Evolutionary conservation across 2,797 vertebrate species (phyloP).

Genomic region (Crenuchus spilurus): DNA sequence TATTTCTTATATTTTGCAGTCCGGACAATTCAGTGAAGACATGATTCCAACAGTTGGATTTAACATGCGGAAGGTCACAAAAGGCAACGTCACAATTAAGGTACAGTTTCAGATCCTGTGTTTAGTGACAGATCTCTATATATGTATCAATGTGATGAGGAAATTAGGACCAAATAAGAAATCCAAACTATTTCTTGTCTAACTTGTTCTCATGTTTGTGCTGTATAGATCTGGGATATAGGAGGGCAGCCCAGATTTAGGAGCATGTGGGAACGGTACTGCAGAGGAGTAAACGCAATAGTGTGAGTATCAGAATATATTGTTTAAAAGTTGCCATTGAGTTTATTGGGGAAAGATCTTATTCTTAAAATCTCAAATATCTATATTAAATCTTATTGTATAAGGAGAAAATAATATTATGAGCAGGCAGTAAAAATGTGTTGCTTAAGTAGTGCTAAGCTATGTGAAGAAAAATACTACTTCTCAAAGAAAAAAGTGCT

Average conservation of each 20-base stretch:
- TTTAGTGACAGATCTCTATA: not conserved
- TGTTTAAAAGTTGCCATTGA: too few relatives aligned
- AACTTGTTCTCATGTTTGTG: not conserved
- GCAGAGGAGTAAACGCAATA: constrained; percentile 96
- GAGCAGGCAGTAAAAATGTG: too few relatives aligned
- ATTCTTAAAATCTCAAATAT: too few relatives aligned
- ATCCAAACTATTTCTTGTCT: not conserved
- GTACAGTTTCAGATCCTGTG: constrained; percentile 67
- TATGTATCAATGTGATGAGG: not conserved
- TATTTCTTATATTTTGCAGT: constrained; percentile 74
- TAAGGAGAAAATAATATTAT: too few relatives aligned
- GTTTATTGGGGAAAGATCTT: too few relatives aligned
- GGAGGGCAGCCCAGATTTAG: constrained; percentile 97
- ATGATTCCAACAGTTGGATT: constrained; percentile 99
- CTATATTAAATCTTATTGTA: too few relatives aligned
- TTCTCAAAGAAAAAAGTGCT: too few relatives aligned
- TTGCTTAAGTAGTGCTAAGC: too few relatives aligned
- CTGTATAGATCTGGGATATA: constrained; percentile 94
- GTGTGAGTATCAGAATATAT: constrained; percentile 89
- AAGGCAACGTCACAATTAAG: constrained; percentile 99
- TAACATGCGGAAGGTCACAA: constrained; percentile 99
- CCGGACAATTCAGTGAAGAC: constrained; percentile 98
- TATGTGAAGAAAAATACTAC: too few relatives aligned
- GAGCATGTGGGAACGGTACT: constrained; percentile 99
- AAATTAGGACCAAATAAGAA: not conserved